Conservation (phyloP, 2,113 vertebrate genomes). For the Chinchilla lanigera region DNA sequence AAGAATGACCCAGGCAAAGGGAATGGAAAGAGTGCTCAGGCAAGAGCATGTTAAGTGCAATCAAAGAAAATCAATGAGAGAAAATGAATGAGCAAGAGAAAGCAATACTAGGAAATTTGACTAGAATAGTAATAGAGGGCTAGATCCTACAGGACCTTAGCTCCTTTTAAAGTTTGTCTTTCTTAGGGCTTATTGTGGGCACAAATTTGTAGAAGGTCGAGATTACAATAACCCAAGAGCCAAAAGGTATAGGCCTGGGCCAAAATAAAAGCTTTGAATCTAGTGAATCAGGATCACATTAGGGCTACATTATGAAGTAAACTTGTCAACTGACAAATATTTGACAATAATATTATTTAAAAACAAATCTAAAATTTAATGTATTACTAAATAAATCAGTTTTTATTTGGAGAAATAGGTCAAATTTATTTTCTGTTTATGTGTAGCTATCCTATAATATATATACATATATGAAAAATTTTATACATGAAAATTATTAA, state of each 20-base stretch:
- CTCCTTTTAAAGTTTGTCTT: not conserved
- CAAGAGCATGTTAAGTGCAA: not conserved
- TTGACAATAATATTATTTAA: not conserved
- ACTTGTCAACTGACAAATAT: not conserved
- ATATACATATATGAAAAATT: not conserved
- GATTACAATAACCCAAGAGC: not conserved
- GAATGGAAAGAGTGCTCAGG: not conserved
- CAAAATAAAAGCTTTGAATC: not conserved
- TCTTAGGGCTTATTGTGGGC: not conserved
- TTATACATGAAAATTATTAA: not conserved
- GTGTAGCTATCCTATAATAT: not conserved
- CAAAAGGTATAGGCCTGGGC: not conserved
- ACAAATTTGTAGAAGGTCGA: not conserved
- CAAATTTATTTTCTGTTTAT: not conserved
- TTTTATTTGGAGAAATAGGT: not conserved
- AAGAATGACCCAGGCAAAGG: rapidly evolving
- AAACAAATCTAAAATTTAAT: not conserved
- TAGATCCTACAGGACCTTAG: not conserved
- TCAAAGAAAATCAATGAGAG: not conserved
- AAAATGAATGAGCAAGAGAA: not conserved
- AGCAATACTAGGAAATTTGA: not conserved
- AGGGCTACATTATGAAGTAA: not conserved
- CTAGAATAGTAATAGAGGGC: not conserved
- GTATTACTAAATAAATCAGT: not conserved
- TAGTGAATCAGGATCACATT: not conserved